Evolutionary conservation across 2,888 invertebrate genomes (phyloP).

Genomic region (Saturnia pavonia): DNA sequence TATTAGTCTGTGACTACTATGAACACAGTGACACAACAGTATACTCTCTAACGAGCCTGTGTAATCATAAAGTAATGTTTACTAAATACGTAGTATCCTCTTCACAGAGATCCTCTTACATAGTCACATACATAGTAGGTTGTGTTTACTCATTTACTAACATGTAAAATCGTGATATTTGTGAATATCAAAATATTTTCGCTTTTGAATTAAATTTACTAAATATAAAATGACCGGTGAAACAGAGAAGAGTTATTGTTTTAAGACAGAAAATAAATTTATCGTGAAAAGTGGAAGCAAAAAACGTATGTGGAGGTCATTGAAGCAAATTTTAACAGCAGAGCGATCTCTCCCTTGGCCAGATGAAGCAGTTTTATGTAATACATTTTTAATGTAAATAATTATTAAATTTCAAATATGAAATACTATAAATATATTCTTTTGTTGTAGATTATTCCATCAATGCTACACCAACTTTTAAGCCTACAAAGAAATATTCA

Average conservation of each 20-base stretch:
- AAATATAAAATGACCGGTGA: constrained; percentile 58
- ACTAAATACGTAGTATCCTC: too few species aligned
- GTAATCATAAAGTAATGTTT: too few species aligned
- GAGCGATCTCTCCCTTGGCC: constrained; percentile 91
- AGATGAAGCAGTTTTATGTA: constrained; percentile 88
- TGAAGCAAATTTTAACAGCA: constrained; percentile 93
- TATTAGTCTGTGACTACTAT: too few species aligned
- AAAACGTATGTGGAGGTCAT: constrained; percentile 92
- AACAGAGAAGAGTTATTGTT: constrained; percentile 60
- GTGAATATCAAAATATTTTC: too few species aligned
- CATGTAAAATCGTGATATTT: too few species aligned
- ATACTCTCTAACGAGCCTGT: too few species aligned
- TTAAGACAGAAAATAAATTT: constrained; percentile 77
- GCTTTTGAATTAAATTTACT: too few species aligned
- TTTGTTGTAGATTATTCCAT: constrained; percentile 88
- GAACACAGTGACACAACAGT: too few species aligned
- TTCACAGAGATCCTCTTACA: too few species aligned
- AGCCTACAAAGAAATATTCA: constrained; percentile 96
- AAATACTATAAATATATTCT: constrained; percentile 15
- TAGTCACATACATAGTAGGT: too few species aligned
- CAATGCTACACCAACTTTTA: constrained; percentile 95
- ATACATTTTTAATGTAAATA: constrained; percentile 42
- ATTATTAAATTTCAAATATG: not conserved
- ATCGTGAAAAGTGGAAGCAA: constrained; percentile 84
- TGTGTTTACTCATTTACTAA: too few species aligned